Percentiles rank a stretch among this genome's conserved stretches.
phyloP scores from a whole-genome alignment of 92 coral and sea anemone species.

The Ricordea florida region DNA sequence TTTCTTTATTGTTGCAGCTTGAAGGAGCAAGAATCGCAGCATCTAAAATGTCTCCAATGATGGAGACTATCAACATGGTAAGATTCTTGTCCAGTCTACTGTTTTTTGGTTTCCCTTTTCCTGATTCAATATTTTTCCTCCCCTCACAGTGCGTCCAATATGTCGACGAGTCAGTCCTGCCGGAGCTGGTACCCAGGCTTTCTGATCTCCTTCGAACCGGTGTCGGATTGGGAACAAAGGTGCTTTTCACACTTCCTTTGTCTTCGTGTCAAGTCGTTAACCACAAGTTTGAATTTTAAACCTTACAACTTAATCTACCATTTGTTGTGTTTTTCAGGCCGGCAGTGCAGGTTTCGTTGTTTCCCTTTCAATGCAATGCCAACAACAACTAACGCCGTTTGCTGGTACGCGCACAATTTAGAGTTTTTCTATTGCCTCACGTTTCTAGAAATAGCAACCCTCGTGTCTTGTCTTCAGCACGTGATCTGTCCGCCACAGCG shows the following conservation, averaged over 20 bases:
- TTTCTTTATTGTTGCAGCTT: slow-evolving; percentile 39
- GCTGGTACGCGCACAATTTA: slow-evolving; percentile 84
- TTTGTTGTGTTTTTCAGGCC: slow-evolving; percentile 38
- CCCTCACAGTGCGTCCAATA: slow-evolving; percentile 85
- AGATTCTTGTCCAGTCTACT: not conserved
- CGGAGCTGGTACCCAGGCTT: slow-evolving; percentile 87
- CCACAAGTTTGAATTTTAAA: not conserved
- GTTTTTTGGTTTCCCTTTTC: not conserved
- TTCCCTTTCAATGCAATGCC: slow-evolving; percentile 90
- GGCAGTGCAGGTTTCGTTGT: slow-evolving; percentile 93
- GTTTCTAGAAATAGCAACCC: no score
- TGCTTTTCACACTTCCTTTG: not conserved
- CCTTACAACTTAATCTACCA: no score
- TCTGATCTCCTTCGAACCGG: slow-evolving; percentile 92
- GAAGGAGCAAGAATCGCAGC: slow-evolving; percentile 90
- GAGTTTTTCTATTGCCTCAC: no score
- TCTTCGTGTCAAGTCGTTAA: no score
- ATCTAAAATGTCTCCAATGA: slow-evolving; percentile 96
- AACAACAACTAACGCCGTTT: slow-evolving; percentile 79
- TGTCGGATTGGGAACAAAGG: slow-evolving; percentile 97
- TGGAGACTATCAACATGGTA: slow-evolving; percentile 96
- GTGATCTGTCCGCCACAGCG: no score
- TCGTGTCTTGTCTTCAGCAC: no score
- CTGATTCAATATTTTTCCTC: not conserved
- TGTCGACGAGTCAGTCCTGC: slow-evolving; percentile 85